Evolutionary conservation across 2,113 vertebrate genomes (phyloP).

Genomic region (Oxyruncus cristatus): DNA sequence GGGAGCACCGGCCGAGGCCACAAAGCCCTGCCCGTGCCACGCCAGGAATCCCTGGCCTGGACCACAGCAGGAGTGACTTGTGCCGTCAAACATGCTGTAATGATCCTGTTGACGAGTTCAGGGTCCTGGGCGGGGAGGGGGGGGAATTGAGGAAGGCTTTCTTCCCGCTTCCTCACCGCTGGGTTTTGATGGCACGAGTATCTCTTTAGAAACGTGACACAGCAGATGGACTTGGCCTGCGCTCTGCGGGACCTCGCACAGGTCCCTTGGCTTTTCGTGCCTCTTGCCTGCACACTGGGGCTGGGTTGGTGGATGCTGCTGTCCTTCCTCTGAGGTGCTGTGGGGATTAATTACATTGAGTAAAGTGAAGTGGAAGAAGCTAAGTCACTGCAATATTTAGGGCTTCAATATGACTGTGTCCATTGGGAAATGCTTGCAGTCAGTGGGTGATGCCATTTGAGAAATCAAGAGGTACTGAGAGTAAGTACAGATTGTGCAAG

Average conservation of each 20-base stretch:
- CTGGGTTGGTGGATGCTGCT: neutral
- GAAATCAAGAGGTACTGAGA: neutral
- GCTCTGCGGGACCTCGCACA: neutral
- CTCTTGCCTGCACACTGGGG: neutral
- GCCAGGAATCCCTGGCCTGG: neutral
- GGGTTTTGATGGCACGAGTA: neutral
- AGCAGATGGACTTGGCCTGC: neutral
- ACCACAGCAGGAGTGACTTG: neutral
- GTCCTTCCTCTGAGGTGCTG: neutral
- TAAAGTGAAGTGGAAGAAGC: neutral
- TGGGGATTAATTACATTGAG: neutral
- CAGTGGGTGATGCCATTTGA: neutral
- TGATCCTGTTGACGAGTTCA: neutral
- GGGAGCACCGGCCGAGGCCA: neutral
- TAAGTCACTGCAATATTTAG: neutral
- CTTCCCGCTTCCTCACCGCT: fast-evolving
- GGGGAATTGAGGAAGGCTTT: neutral
- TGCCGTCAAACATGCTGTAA: neutral
- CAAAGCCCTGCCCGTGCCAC: neutral
- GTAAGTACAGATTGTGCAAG: slow-evolving; percentile 14
- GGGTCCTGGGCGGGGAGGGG: neutral
- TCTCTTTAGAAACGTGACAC: neutral
- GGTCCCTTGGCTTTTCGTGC: neutral
- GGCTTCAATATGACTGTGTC: neutral
- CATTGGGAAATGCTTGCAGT: neutral